phyloP scores from a whole-genome alignment of 2,797 vertebrate genomes.

The Sebastes iracundus region DNA sequence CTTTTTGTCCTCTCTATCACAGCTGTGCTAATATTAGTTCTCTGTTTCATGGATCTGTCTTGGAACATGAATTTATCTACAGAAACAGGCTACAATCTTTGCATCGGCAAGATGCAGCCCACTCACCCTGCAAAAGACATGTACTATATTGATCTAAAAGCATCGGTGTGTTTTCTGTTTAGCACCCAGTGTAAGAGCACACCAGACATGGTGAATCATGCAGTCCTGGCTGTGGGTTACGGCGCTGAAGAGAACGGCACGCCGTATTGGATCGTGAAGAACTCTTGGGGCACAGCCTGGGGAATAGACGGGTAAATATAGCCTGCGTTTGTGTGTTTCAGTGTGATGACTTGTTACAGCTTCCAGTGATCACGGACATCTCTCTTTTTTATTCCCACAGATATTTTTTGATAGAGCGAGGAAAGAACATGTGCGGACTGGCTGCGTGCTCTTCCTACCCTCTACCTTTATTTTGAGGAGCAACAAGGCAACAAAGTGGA shows the following conservation, averaged over 20 bases:
- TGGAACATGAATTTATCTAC: background rate
- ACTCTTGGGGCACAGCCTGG: constrained; percentile 89
- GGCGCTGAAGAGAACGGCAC: constrained; percentile 69
- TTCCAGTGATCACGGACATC: background rate
- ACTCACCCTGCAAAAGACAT: background rate
- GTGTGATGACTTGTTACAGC: background rate
- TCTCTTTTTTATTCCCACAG: constrained; percentile 63
- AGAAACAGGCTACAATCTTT: constrained; percentile 1
- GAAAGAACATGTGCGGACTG: constrained; percentile 91
- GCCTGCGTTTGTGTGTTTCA: background rate
- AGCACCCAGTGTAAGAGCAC: constrained; percentile 85
- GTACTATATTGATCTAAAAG: constrained; percentile 17
- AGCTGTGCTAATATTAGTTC: background rate
- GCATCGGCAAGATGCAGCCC: background rate
- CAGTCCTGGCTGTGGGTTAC: constrained; percentile 90
- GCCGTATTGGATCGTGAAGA: constrained; percentile 92
- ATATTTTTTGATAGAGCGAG: constrained; percentile 89
- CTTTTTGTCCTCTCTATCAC: background rate
- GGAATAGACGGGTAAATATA: constrained; percentile 86
- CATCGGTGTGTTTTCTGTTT: constrained; percentile 29
- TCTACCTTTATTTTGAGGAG: constrained; percentile 75
- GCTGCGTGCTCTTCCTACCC: constrained; percentile 90
- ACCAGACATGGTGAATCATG: constrained; percentile 90
- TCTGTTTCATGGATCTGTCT: background rate
- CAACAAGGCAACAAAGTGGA: background rate